These are phyloP conservation scores for Morbakka virulenta DNA, from an alignment of 30 jellyfish, hydroid and myxozoan genomes.

Conservation along the genomic window DNA sequence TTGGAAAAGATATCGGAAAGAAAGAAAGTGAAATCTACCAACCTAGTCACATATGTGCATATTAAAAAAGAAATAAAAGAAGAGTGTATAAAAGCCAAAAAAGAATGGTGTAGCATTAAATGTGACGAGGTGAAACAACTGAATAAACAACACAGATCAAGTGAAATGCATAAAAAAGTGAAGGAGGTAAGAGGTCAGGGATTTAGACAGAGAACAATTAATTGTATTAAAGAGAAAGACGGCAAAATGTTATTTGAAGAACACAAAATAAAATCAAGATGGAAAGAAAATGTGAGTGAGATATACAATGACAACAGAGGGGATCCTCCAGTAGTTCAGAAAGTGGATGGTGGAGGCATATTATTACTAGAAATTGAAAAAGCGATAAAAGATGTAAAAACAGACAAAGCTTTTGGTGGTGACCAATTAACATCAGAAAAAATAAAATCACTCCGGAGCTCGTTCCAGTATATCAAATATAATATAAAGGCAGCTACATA, in stretches of 20 bases:
- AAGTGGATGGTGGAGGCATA: too few relatives aligned
- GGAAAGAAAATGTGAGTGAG: slow-evolving; percentile 18
- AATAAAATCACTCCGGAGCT: not conserved
- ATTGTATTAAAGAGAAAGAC: not conserved
- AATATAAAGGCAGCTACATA: not conserved
- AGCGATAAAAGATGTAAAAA: not conserved
- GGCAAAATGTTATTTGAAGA: too few relatives aligned
- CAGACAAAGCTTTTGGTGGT: not conserved
- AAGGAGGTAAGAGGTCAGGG: slow-evolving; percentile 8
- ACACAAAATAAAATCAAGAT: not conserved
- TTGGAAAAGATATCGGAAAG: slow-evolving; percentile 11
- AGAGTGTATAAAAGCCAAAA: too few relatives aligned
- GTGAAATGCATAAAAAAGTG: slow-evolving; percentile 27
- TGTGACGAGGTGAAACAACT: slow-evolving; percentile 1
- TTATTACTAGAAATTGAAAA: not conserved
- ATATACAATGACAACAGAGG: slow-evolving; percentile 8
- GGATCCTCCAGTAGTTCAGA: too few relatives aligned
- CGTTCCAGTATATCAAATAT: not conserved
- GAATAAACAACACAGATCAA: too few relatives aligned
- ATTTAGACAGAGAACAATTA: too few relatives aligned
- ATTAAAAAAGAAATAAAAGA: not conserved
- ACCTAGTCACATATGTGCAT: not conserved
- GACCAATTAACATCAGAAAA: too few relatives aligned
- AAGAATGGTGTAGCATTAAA: not conserved
- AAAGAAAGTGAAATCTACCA: too few relatives aligned